A percentile compares a stretch with the other conserved stretches of the same genome.
phyloP scores from a whole-genome alignment of 2,113 vertebrate species.

The Sardina pilchardus region DNA sequence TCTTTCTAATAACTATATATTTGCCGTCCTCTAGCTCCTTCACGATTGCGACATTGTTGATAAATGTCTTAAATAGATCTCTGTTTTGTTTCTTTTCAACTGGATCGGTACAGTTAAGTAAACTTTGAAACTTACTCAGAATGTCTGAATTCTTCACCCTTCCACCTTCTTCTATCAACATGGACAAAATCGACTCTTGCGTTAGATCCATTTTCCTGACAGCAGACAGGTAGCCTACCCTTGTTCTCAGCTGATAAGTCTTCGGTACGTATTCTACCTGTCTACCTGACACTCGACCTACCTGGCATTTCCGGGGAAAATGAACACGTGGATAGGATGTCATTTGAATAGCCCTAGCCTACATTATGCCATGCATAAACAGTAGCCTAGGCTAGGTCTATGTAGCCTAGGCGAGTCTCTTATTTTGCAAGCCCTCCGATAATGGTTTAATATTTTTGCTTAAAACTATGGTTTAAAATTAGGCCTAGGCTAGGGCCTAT shows the following conservation, averaged over 20 bases:
- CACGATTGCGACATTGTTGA: slow-evolving; percentile 82
- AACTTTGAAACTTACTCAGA: slow-evolving; percentile 70
- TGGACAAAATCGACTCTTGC: slow-evolving; percentile 73
- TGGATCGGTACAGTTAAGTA: slow-evolving; percentile 70
- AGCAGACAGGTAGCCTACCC: background rate
- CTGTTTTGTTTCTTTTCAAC: slow-evolving; percentile 69
- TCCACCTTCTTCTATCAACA: slow-evolving; percentile 75
- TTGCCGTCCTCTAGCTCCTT: slow-evolving; percentile 75
- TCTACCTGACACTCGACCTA: slow-evolving; percentile 39
- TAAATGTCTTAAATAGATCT: slow-evolving; percentile 78
- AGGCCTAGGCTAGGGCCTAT: background rate
- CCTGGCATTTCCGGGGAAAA: slow-evolving; percentile 55
- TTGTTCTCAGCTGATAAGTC: background rate
- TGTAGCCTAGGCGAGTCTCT: background rate
- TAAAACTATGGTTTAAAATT: too few relatives aligned
- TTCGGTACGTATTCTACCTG: slow-evolving; percentile 40
- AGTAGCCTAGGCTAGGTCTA: too few relatives aligned
- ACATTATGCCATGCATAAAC: background rate
- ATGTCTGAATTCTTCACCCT: slow-evolving; percentile 74
- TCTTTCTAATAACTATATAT: slow-evolving; percentile 76
- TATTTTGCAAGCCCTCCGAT: background rate
- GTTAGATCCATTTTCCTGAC: slow-evolving; percentile 66
- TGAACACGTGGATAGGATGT: slow-evolving; percentile 55
- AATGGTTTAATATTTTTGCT: too few relatives aligned
- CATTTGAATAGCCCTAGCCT: slow-evolving; percentile 60